Evolutionary conservation across 2,797 vertebrate genomes (phyloP).

Genomic region (Falco biarmicus): DNA sequence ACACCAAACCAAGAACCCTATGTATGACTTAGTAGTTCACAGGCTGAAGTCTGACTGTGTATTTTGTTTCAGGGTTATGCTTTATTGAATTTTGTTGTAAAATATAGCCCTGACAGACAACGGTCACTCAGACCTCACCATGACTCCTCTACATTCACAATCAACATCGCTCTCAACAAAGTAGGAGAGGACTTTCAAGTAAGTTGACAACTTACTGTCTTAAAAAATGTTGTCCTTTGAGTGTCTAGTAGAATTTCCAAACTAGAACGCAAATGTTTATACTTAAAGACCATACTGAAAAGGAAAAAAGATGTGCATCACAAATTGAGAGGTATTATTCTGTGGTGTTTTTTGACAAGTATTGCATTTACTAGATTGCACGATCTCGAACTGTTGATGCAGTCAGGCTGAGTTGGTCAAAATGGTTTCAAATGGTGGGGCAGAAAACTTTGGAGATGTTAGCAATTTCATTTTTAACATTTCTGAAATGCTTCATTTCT

Average conservation of each 20-base stretch:
- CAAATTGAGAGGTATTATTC: background rate
- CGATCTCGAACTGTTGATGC: background rate
- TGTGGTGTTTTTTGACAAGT: background rate
- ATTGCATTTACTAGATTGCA: background rate
- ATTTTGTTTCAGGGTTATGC: conserved; percentile 85
- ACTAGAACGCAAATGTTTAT: background rate
- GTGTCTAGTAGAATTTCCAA: background rate
- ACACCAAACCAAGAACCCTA: background rate
- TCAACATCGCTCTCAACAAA: conserved; percentile 96
- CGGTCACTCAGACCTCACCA: conserved; percentile 92
- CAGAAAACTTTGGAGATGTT: background rate
- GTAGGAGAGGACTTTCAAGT: conserved; percentile 93
- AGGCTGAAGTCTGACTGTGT: background rate
- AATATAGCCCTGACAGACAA: conserved; percentile 92
- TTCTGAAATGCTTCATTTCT: background rate
- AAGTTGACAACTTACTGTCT: background rate
- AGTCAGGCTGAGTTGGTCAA: background rate
- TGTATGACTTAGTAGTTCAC: background rate
- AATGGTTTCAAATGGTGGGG: background rate
- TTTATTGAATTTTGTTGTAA: conserved; percentile 96
- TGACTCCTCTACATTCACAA: conserved; percentile 97
- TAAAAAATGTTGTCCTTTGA: background rate
- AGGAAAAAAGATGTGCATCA: background rate
- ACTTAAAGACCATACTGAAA: background rate
- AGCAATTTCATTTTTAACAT: background rate